Evolutionary conservation across 2,113 vertebrate species (phyloP), one percentile per base, ranked within the genome.

Genomic region (Limanda limanda): DNA sequence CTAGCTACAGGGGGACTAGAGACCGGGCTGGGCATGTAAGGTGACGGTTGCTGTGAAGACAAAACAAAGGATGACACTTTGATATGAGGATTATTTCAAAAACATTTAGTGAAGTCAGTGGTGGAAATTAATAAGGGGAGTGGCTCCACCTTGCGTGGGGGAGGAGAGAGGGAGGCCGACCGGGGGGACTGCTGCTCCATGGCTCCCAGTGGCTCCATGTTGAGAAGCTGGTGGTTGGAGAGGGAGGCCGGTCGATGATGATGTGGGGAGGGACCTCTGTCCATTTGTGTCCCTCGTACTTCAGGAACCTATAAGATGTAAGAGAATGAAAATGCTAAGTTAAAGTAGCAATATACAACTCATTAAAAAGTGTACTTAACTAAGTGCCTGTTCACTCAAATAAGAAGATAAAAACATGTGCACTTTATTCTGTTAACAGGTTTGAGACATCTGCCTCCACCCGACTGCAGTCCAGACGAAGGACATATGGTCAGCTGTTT

Each of bases 61-160:
- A 70, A 66, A 73, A 82, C 17, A 70, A 57, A 73, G 79, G 14
- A 81, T 48, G 15, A 60, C 10, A 27, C 24, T 6, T 27, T 5
- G n/a, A 45, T 21, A 12, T 55, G 63, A 3, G 76, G 57, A 76
- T 56, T 18, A 14, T 23, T 51, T 17, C 15, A 66, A 61, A 64
- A 55, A 57, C 0, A 71, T 45, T 35, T 12, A 45, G 24, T 7
- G 1, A 58, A 52, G 18, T 27, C 1, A 23, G 25, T 24, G 23
- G 8, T 14, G 15, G 47, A 8, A 51, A 35, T 40, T 15, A 9
- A 1, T 65, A 0, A 27, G 12, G 24, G 18, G 18, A 3, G 55
- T 13, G 58, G n/a, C 3, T 21, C 3, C 87, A 95, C 94, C 93
- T 94, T 94, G 91, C 84, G 88, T 2, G 92, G 92, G 63, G 96